Evolutionary conservation across 2,113 vertebrate species (phyloP).

Genomic region (Tachysurus fulvidraco): DNA sequence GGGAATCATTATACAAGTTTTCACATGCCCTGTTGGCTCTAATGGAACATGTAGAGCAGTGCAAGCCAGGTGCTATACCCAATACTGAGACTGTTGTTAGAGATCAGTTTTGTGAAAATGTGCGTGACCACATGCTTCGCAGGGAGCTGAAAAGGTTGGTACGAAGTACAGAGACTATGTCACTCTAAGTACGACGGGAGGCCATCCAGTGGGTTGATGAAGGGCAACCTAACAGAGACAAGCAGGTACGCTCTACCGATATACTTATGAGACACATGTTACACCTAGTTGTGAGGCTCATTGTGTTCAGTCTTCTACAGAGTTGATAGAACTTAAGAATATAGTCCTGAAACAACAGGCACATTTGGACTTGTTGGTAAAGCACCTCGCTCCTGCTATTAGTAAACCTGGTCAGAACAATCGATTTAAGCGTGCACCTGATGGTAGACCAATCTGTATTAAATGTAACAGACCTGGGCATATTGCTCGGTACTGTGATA

Average conservation of each 20-base stretch:
- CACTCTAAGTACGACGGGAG: background rate
- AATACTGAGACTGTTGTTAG: background rate
- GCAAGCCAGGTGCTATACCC: background rate
- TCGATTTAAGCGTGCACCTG: background rate
- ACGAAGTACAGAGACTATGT: background rate
- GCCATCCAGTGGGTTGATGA: slow-evolving; percentile 35
- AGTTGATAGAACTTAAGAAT: slow-evolving; percentile 10
- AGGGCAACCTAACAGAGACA: background rate
- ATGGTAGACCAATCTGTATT: slow-evolving; percentile 25
- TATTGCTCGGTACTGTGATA: background rate
- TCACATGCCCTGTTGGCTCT: slow-evolving; percentile 43
- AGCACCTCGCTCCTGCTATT: background rate
- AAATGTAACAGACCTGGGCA: background rate
- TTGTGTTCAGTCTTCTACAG: background rate
- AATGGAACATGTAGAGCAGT: slow-evolving; percentile 2
- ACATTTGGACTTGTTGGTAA: slow-evolving; percentile 17
- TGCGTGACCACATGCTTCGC: slow-evolving; percentile 9
- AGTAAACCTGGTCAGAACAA: no score
- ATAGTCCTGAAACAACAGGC: slow-evolving; percentile 23
- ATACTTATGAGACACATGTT: background rate
- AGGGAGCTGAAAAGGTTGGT: slow-evolving; percentile 33
- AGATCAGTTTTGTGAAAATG: slow-evolving; percentile 42
- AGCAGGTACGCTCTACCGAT: background rate
- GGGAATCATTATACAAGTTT: slow-evolving; percentile 24
- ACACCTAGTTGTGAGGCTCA: background rate